Evolutionary conservation across 1,140 invertebrate species (phyloP), one percentile per base, ranked within the genome.

Genomic region (Antheraea mylitta): DNA sequence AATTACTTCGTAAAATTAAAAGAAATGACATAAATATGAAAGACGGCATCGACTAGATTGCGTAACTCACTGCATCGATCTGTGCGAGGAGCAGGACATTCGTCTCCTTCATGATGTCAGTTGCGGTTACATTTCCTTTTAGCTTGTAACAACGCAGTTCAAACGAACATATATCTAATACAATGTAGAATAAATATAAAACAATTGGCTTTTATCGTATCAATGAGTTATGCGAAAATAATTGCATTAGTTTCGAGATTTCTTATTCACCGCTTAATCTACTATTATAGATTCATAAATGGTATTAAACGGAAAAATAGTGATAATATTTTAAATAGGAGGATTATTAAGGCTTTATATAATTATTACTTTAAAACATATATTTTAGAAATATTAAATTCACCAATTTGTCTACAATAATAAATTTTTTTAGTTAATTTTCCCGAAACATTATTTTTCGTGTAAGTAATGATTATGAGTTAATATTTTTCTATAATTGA

Each of bases 61-160:
- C 89, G 87, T 91, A 91, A 90, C 87, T 81, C 72, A 68, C 74
- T 72, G 81, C 89, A 91, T 91, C 82, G 89, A 91, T 91, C 83
- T 81, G 82, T 83, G 81, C 81, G 83, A 73, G 74, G 79, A 76
- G 74, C 72, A 78, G 77, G 77, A 86, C 80, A 85, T 77, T 73
- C 8, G 22, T 30, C 61, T 63, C 61, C 61, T 37, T n/a, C 7
- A 16, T 30, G 30, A 63, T 22, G 22, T 16, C n/a, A 18, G 59
- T 60, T 30, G 22, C 59, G 22, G 22, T 60, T 10, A 7, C 18
- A 60, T 60, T 60, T 42, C 11, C 7, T 42, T 42, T 42, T 42
- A 13, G 45, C 6, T 53, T 16, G 11, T 53, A 53, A 53, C 45
- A 53, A 11, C 38, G 38, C 38, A 42, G 38, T 10, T 42, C 38